Conservation (phyloP, 1,140 invertebrate genomes). For the Paracyclopina nana region DNA sequence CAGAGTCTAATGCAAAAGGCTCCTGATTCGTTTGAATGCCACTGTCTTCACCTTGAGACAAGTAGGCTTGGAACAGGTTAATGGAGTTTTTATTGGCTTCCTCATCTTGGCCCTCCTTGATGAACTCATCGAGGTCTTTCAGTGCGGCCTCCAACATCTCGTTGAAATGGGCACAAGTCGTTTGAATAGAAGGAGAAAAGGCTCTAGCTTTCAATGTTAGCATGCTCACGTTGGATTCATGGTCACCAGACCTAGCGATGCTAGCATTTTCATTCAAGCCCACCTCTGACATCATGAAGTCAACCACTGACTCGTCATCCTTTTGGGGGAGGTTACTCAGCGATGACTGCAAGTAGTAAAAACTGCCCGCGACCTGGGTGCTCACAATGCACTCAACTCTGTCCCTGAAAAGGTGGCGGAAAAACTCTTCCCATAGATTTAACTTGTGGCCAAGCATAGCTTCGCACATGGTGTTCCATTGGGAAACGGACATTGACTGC, state of each 20-base stretch:
- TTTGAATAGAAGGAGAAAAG: not conserved
- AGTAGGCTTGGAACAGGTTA: not conserved
- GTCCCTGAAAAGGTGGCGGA: not conserved
- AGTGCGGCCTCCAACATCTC: not conserved
- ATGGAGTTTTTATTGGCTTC: not conserved
- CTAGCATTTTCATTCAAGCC: too few species aligned
- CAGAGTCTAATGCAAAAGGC: too few species aligned
- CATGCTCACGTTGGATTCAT: too few species aligned
- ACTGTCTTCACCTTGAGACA: not conserved
- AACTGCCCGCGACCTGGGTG: not conserved
- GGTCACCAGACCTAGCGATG: too few species aligned
- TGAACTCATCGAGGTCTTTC: not conserved
- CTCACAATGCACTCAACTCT: not conserved
- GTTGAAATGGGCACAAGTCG: not conserved
- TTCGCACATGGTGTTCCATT: not conserved
- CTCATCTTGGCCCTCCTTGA: too few species aligned
- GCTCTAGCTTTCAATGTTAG: not conserved
- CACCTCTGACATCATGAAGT: too few species aligned
- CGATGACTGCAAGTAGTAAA: not conserved
- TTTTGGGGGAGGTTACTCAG: not conserved
- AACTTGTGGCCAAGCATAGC: not conserved
- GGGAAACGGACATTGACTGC: not conserved
- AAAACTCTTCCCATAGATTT: conserved; percentile 5
- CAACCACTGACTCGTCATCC: too few species aligned
- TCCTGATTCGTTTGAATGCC: not conserved